Evolutionary conservation across 2,888 invertebrate species (phyloP).

Genomic region (Drosophila robusta): DNA sequence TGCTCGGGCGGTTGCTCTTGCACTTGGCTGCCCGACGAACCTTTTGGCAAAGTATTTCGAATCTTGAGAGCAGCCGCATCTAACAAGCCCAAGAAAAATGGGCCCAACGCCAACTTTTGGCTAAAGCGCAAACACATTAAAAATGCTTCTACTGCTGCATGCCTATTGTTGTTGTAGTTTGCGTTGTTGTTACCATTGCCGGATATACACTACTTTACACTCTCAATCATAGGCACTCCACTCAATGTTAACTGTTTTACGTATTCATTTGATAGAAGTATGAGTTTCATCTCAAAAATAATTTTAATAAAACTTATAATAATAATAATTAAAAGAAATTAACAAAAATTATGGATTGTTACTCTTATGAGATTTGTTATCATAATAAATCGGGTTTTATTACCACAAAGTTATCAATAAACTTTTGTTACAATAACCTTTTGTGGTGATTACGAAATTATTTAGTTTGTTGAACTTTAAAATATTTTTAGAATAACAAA

Average conservation of each 20-base stretch:
- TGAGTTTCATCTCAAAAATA: too few species aligned
- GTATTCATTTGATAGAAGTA: background rate
- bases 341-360: too few species aligned
- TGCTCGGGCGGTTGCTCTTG: conserved; percentile 51
- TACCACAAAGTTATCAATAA: too few species aligned
- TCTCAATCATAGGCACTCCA: background rate
- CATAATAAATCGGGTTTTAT: too few species aligned
- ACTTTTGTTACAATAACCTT: too few species aligned
- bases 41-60: conserved; percentile 76
- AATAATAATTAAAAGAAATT: too few species aligned
- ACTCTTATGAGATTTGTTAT: too few species aligned
- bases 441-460: too few species aligned
- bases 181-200: conserved; percentile 16
- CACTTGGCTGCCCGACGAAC: conserved; percentile 66
- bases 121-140: conserved; percentile 81
- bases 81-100: conserved; percentile 84
- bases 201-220: conserved; percentile 16
- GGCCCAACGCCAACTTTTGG: conserved; percentile 80
- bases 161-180: conserved; percentile 34
- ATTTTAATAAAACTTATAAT: too few species aligned
- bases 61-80: conserved; percentile 65
- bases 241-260: background rate
- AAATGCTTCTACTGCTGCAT: conserved; percentile 63
- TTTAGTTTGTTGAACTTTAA: too few species aligned
- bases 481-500: too few species aligned